A percentile compares a stretch with the other conserved stretches of the same genome.
Conservation (phyloP, 2,113 vertebrate genomes). For the Andinoacara biseriatus region DNA sequence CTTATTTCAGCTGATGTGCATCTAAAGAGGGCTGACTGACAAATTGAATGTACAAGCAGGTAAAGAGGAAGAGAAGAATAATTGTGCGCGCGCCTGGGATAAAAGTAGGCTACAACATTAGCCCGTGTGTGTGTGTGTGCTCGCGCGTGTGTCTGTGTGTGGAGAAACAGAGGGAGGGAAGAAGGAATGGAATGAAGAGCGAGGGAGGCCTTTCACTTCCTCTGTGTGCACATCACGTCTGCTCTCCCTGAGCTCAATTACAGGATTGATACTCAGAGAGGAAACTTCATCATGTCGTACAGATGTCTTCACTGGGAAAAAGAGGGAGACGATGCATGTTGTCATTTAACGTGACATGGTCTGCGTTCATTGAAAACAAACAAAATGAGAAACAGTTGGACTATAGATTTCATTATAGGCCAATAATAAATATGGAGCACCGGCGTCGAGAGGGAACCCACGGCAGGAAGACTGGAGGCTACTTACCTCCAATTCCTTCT, state of each 20-base stretch:
- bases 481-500: background rate
- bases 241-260: slow-evolving; percentile 81
- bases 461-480: background rate
- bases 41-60: slow-evolving; percentile 56
- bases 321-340: slow-evolving; percentile 68
- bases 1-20: slow-evolving; percentile 57
- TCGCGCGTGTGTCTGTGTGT: slow-evolving; percentile 2
- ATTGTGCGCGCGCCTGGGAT: background rate
- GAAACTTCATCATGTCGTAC: slow-evolving; percentile 85
- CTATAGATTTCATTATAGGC: slow-evolving; percentile 52
- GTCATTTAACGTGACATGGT: slow-evolving; percentile 76
- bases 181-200: background rate
- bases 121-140: background rate
- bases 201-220: slow-evolving; percentile 51
- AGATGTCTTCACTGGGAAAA: slow-evolving; percentile 80
- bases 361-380: slow-evolving; percentile 58
- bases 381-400: slow-evolving; percentile 60
- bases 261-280: slow-evolving; percentile 81
- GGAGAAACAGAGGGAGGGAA: background rate
- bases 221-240: slow-evolving; percentile 81
- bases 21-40: slow-evolving; percentile 62
- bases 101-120: background rate
- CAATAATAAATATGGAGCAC: slow-evolving; percentile 33
- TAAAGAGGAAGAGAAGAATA: slow-evolving; percentile 14
- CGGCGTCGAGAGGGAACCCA: background rate